Conservation (phyloP, 2,888 invertebrate genomes). For the Drosophila longiperda region DNA sequence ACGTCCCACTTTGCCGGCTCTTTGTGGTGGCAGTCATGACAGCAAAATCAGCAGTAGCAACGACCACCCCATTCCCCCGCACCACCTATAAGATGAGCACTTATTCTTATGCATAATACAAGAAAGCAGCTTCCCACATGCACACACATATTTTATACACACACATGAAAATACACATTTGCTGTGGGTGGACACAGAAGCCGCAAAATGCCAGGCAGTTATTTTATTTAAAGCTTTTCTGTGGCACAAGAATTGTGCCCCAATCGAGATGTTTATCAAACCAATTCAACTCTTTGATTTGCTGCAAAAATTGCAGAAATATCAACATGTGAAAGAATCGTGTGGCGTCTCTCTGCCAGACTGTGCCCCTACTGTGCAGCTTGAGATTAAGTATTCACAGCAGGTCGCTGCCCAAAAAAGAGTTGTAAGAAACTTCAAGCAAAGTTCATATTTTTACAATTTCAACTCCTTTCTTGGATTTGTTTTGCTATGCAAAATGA, state of each 20-base stretch:
- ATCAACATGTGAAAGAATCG: constrained; percentile 11
- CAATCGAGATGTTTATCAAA: constrained; percentile 55
- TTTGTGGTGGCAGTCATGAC: constrained; percentile 46
- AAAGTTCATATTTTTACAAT: constrained; percentile 30
- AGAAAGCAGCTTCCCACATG: constrained; percentile 63
- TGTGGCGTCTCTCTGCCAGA: background rate
- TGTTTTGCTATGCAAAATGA: constrained; percentile 3
- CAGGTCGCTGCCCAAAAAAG: constrained; percentile 5
- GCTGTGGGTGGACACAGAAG: no score
- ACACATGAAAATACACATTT: background rate
- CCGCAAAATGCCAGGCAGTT: constrained; percentile 31
- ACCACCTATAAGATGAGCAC: constrained; percentile 43
- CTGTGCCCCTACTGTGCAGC: constrained; percentile 28
- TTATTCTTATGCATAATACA: constrained; percentile 54
- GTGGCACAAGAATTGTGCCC: constrained; percentile 18
- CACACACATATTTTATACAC: background rate
- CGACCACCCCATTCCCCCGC: constrained; percentile 13
- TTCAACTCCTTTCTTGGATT: background rate
- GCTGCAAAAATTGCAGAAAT: constrained; percentile 21
- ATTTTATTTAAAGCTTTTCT: constrained; percentile 21
- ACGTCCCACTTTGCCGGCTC: background rate
- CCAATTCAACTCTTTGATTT: constrained; percentile 57
- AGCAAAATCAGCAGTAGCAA: constrained; percentile 22
- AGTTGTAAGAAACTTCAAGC: background rate
- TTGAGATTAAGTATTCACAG: constrained; percentile 40